phyloP scores from a whole-genome alignment of 2,797 vertebrate genomes.

The Enteromius paludinosus region DNA sequence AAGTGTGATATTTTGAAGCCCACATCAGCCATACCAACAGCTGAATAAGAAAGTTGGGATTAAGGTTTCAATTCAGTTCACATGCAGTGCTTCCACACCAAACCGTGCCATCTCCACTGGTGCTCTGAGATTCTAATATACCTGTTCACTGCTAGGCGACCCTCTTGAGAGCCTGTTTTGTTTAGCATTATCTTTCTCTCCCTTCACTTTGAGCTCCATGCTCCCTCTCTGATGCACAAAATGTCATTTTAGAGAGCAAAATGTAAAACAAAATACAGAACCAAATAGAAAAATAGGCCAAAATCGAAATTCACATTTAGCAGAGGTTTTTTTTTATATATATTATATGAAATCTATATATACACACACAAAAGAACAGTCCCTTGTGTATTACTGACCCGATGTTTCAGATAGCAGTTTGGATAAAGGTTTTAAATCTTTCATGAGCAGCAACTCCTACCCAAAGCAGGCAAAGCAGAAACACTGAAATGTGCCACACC shows the following conservation, averaged over 20 bases:
- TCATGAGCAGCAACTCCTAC: constrained; percentile 14
- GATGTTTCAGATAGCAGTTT: neutral
- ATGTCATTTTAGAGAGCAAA: constrained; percentile 1
- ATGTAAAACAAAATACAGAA: neutral
- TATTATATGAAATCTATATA: too few species aligned
- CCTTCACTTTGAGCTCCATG: constrained; percentile 64
- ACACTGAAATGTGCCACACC: constrained; percentile 71
- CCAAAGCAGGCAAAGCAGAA: neutral
- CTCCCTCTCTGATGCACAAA: constrained; percentile 54
- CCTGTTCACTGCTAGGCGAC: constrained; percentile 46
- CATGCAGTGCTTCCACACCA: constrained; percentile 28
- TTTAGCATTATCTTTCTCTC: constrained; percentile 69
- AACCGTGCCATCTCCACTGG: neutral
- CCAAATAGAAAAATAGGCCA: neutral
- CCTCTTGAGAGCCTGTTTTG: constrained; percentile 70
- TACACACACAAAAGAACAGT: neutral
- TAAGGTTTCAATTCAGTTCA: neutral
- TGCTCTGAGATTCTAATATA: constrained; percentile 32
- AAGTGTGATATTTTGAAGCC: too few species aligned
- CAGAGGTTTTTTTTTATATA: neutral
- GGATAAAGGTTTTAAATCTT: neutral
- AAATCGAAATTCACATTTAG: neutral
- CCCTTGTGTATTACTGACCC: neutral
- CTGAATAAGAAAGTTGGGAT: neutral
- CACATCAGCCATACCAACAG: too few species aligned